Conservation (phyloP, 2,113 vertebrate genomes). For the Oncorhynchus clarkii region DNA sequence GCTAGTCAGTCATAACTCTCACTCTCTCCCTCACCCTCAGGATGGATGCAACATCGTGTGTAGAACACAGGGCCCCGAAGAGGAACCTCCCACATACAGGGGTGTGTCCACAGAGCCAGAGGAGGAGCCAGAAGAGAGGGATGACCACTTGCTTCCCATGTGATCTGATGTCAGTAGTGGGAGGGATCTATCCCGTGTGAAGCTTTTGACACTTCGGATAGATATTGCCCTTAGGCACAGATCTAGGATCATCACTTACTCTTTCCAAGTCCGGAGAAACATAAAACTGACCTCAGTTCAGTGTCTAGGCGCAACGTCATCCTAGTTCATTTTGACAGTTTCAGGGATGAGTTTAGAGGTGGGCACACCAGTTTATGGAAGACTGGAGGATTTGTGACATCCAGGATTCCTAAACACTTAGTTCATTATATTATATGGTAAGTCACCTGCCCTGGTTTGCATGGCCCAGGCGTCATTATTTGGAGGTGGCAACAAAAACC, state of each 20-base stretch:
- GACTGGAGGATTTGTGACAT: slow-evolving; percentile 15
- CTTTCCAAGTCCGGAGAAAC: not conserved
- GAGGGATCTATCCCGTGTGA: slow-evolving; percentile 30
- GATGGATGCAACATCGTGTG: slow-evolving; percentile 97
- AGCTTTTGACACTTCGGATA: slow-evolving; percentile 35
- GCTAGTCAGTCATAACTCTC: not conserved
- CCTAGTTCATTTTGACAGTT: slow-evolving; percentile 17
- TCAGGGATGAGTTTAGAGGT: not conserved
- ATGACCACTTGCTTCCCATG: slow-evolving; percentile 94
- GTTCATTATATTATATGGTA: no score
- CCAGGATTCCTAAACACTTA: not conserved
- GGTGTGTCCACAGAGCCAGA: slow-evolving; percentile 83
- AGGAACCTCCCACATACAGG: slow-evolving; percentile 78
- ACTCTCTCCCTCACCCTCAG: slow-evolving; percentile 55
- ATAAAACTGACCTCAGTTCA: slow-evolving; percentile 13
- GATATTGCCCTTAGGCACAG: slow-evolving; percentile 43
- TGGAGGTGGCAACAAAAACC: not conserved
- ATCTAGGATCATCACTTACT: slow-evolving; percentile 17
- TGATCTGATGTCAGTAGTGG: slow-evolving; percentile 65
- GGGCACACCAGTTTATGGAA: not conserved
- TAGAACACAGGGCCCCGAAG: slow-evolving; percentile 79
- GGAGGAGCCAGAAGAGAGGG: slow-evolving; percentile 90
- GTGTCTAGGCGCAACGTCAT: slow-evolving; percentile 24
- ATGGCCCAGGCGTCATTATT: not conserved
- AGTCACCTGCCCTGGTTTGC: no score